A percentile compares a stretch with the other conserved stretches of the same genome.
These are phyloP conservation scores for Margaritifera margaritifera DNA, from an alignment of 2,888 invertebrate species.

Conservation along the genomic window DNA sequence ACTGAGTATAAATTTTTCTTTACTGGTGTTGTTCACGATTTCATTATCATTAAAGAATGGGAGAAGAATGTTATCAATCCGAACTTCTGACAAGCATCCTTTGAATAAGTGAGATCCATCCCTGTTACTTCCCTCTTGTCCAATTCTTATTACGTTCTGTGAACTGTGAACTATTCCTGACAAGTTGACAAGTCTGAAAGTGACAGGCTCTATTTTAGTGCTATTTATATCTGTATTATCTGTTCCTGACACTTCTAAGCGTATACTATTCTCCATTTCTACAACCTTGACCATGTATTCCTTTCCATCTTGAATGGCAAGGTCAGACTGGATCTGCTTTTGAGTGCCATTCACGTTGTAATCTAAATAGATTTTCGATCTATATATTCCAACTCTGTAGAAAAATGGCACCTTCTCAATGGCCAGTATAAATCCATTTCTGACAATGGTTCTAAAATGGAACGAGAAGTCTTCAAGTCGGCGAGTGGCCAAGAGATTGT, in stretches of 20 bases:
- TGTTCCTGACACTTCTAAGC: conserved; percentile 25
- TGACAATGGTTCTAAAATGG: conserved; percentile 71
- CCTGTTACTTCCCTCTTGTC: not conserved
- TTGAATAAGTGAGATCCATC: conserved; percentile 73
- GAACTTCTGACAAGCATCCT: conserved; percentile 91
- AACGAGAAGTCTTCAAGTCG: conserved; percentile 69
- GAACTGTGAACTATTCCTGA: conserved; percentile 12
- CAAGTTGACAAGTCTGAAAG: conserved; percentile 6
- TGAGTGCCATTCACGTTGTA: conserved; percentile 39
- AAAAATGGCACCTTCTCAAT: conserved; percentile 70
- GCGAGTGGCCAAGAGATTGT: conserved; percentile 77
- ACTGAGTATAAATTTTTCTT: conserved; percentile 39
- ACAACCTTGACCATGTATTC: conserved; percentile 43
- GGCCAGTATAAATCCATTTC: conserved; percentile 85
- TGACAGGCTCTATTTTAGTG: conserved; percentile 6
- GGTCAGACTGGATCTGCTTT: conserved; percentile 13
- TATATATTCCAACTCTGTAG: conserved; percentile 44
- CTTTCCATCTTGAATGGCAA: conserved; percentile 42
- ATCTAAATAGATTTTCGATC: conserved; percentile 42
- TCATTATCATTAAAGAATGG: conserved; percentile 84
- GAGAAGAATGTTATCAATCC: conserved; percentile 86
- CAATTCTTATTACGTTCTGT: conserved; percentile 11
- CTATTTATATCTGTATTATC: conserved; percentile 14
- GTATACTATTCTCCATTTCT: conserved; percentile 9
- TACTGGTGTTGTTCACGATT: conserved; percentile 51